Conservation (phyloP, 2,888 invertebrate genomes). For the Drosophila paranaensis region DNA sequence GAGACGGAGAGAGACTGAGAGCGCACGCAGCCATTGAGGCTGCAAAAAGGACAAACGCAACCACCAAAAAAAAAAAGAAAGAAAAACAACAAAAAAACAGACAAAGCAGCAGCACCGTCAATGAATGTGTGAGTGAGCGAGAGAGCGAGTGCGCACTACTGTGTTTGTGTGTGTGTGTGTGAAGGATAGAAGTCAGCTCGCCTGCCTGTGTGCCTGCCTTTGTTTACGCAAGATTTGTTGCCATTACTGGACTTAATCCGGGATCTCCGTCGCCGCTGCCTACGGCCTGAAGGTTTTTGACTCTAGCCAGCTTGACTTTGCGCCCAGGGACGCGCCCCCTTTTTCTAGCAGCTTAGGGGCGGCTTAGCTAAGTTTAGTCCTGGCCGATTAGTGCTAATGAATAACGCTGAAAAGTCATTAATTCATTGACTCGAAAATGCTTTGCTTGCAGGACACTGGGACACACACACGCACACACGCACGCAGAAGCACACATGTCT, state of each 20-base stretch:
- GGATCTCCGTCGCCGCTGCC: slow-evolving; percentile 67
- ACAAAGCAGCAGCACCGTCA: slow-evolving; percentile 39
- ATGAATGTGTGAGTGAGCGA: slow-evolving; percentile 7
- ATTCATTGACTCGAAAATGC: slow-evolving; percentile 64
- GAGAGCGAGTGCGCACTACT: neutral
- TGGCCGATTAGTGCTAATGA: slow-evolving; percentile 75
- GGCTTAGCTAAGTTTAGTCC: slow-evolving; percentile 57
- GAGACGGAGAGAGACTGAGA: slow-evolving; percentile 7
- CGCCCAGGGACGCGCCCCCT: slow-evolving; percentile 33
- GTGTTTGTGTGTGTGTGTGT: slow-evolving; percentile 4
- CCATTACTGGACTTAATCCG: slow-evolving; percentile 73
- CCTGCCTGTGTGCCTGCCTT: slow-evolving; percentile 44
- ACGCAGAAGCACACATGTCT: neutral
- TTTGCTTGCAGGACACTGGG: slow-evolving; percentile 34
- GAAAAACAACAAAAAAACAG: slow-evolving; percentile 25
- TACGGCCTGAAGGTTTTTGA: slow-evolving; percentile 71
- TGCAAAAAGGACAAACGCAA: slow-evolving; percentile 66
- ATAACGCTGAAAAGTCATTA: slow-evolving; percentile 74
- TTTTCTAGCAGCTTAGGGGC: slow-evolving; percentile 53
- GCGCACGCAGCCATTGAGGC: slow-evolving; percentile 71
- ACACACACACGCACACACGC: slow-evolving; percentile 14
- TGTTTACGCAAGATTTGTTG: slow-evolving; percentile 81
- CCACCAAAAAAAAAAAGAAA: slow-evolving; percentile 46
- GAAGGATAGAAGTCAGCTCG: slow-evolving; percentile 41
- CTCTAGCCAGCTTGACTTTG: slow-evolving; percentile 58